A percentile compares a stretch with the other conserved stretches of the same genome.
Conservation (phyloP, 2,888 invertebrate genomes). For the Eremobia ochroleuca region DNA sequence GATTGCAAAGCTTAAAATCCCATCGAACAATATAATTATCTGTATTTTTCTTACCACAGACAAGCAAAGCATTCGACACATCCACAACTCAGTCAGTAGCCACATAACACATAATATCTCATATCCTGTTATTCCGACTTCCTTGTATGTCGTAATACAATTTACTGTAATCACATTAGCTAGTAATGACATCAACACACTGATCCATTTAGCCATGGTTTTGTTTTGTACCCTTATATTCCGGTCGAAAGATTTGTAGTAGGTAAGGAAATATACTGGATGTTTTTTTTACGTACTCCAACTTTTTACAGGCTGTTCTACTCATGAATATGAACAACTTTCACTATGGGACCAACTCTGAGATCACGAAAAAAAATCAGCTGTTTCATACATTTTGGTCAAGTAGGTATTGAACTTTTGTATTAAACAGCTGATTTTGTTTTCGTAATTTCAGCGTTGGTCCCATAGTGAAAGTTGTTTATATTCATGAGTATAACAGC, state of each 20-base stretch:
- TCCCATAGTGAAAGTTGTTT: too few relatives aligned
- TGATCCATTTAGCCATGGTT: slow-evolving; percentile 54
- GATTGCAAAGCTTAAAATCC: not conserved
- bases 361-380: too few relatives aligned
- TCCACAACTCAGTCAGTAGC: slow-evolving; percentile 46
- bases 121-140: slow-evolving; percentile 81
- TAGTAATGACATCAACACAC: slow-evolving; percentile 80
- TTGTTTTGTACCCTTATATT: slow-evolving; percentile 38
- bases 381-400: too few relatives aligned
- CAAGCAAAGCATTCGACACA: slow-evolving; percentile 29
- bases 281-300: too few relatives aligned
- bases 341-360: too few relatives aligned
- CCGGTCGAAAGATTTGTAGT: not conserved
- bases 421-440: too few relatives aligned
- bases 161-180: slow-evolving; percentile 86
- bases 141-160: slow-evolving; percentile 82
- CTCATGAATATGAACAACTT: too few relatives aligned
- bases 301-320: too few relatives aligned
- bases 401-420: too few relatives aligned
- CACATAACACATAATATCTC: slow-evolving; percentile 73
- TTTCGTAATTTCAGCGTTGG: too few relatives aligned
- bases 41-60: not conserved
- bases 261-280: too few relatives aligned
- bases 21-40: not conserved
- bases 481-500: too few relatives aligned